Percentiles rank a stretch among this genome's conserved stretches.
These are phyloP conservation scores for Antheraea mylitta DNA, from an alignment of 1,140 invertebrate genomes.

Conservation along the genomic window DNA sequence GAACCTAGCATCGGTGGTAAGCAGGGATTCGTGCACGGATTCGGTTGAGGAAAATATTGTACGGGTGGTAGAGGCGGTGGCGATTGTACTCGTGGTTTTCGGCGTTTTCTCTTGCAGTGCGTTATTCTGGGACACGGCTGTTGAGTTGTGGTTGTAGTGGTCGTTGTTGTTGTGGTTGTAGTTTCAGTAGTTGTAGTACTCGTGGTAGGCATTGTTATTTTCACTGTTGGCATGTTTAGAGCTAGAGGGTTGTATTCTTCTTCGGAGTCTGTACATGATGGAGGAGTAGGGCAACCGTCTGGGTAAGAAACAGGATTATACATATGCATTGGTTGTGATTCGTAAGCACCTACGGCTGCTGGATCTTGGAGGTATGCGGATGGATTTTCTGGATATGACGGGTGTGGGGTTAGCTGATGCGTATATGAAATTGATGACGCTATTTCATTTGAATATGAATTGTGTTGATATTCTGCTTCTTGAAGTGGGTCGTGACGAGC, in stretches of 20 bases:
- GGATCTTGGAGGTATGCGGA: background rate
- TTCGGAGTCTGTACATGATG: conserved; percentile 26
- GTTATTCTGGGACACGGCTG: conserved; percentile 24
- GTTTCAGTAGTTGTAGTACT: conserved; percentile 18
- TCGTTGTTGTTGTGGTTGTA: conserved; percentile 25
- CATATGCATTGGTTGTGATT: background rate
- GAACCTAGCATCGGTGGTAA: background rate
- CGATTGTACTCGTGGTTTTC: background rate
- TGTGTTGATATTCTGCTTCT: background rate
- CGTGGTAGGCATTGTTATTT: background rate
- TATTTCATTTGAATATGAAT: background rate
- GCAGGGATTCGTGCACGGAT: background rate
- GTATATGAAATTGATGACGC: background rate
- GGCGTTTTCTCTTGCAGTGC: conserved; percentile 25
- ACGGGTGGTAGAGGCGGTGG: background rate
- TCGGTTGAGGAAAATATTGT: background rate
- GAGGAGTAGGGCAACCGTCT: conserved; percentile 31
- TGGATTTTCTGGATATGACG: background rate
- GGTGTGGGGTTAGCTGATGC: background rate
- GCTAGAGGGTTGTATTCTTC: background rate
- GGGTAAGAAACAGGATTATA: background rate
- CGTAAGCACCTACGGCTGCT: background rate
- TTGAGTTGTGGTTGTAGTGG: conserved; percentile 29
- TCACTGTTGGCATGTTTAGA: background rate
- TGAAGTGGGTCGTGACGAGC: too few relatives aligned